Conservation (phyloP, 2,113 vertebrate species). For the Phasianus colchicus region DNA sequence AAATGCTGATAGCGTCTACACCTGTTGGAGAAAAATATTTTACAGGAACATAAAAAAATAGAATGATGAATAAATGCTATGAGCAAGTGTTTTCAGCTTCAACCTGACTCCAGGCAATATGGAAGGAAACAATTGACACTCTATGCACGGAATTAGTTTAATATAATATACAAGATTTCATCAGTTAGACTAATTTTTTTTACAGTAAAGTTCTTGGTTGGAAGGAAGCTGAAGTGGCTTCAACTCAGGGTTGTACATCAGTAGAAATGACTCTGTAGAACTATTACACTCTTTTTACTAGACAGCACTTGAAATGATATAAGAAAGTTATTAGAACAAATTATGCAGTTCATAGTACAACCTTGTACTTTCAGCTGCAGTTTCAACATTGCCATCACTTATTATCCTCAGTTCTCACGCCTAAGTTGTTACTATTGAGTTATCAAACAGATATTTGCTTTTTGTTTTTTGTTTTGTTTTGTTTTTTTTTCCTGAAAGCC, state of each 20-base stretch:
- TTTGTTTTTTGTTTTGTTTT: background rate
- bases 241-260: background rate
- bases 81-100: background rate
- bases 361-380: background rate
- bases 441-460: background rate
- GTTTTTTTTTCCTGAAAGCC: background rate
- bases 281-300: background rate
- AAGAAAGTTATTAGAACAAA: background rate
- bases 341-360: background rate
- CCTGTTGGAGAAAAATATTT: background rate
- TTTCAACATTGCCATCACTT: background rate
- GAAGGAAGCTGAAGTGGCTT: background rate
- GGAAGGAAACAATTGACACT: background rate
- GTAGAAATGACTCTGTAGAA: background rate
- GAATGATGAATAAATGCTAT: background rate
- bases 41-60: background rate
- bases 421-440: background rate
- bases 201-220: background rate
- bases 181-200: background rate
- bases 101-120: background rate
- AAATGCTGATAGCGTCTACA: background rate
- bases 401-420: background rate
- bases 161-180: background rate
- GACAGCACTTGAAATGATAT: background rate
- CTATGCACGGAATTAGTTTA: background rate